These are phyloP conservation scores for Pycnonotus jocosus DNA, from an alignment of 2,113 vertebrate genomes.

Conservation along the genomic window DNA sequence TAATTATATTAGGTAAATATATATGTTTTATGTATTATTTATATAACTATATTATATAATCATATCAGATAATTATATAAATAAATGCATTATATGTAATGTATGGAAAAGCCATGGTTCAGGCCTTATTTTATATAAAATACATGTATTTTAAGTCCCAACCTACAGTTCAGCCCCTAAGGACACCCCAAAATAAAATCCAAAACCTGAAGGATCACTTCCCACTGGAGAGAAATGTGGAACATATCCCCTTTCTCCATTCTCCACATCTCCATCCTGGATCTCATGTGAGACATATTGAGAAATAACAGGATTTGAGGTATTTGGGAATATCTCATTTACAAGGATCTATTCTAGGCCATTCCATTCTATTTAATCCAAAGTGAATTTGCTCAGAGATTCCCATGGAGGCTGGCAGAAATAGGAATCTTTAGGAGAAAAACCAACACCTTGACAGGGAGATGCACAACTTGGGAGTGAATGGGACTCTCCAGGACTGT, in stretches of 20 bases:
- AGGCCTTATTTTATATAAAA: not conserved
- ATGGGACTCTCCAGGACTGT: not conserved
- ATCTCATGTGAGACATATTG: not conserved
- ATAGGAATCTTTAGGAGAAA: not conserved
- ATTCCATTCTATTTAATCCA: not conserved
- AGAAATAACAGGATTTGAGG: not conserved
- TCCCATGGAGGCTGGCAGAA: not conserved
- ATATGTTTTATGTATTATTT: too few species aligned
- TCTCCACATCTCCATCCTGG: not conserved
- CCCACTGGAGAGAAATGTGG: not conserved
- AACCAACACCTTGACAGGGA: rapidly evolving
- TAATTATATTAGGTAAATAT: too few species aligned
- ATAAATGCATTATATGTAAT: rapidly evolving
- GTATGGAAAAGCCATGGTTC: not conserved
- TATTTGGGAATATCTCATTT: not conserved
- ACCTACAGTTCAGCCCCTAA: not conserved
- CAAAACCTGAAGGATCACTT: not conserved
- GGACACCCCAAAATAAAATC: not conserved
- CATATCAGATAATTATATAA: not conserved
- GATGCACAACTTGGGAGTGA: rapidly evolving
- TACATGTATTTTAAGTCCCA: rapidly evolving
- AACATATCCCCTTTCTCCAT: not conserved
- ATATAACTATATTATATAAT: too few species aligned
- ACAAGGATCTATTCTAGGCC: not conserved
- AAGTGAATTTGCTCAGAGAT: not conserved